Conservation (phyloP, 2,888 invertebrate genomes). For the Drosophila silvestris region DNA sequence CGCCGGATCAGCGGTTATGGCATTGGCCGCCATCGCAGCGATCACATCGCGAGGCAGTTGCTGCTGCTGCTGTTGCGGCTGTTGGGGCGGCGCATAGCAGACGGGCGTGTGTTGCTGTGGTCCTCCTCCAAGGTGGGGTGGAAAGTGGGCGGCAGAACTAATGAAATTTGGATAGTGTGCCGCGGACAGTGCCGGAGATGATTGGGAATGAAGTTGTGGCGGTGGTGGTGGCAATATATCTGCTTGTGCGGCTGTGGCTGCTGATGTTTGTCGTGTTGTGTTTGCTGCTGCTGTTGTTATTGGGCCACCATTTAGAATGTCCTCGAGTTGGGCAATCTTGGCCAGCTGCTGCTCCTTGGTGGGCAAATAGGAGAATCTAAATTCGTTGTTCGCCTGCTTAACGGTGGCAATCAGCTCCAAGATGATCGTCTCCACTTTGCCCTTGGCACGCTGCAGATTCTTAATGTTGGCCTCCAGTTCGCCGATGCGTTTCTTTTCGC, state of each 20-base stretch:
- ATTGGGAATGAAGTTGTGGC: constrained; percentile 6
- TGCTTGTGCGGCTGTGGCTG: constrained; percentile 22
- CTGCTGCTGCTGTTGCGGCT: constrained; percentile 59
- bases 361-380: constrained; percentile 84
- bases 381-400: constrained; percentile 83
- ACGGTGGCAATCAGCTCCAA: constrained; percentile 84
- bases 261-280: constrained; percentile 16
- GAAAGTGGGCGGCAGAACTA: constrained; percentile 58
- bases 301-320: constrained; percentile 40
- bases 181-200: not conserved
- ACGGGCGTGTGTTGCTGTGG: constrained; percentile 71
- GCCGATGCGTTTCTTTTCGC: constrained; percentile 84
- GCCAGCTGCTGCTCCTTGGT: constrained; percentile 84
- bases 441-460: constrained; percentile 84
- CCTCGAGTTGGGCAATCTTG: constrained; percentile 75
- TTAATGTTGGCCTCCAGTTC: constrained; percentile 84
- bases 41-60: constrained; percentile 78
- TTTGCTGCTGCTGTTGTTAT: constrained; percentile 11
- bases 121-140: constrained; percentile 40
- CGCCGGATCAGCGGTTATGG: constrained; percentile 82
- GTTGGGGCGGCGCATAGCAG: constrained; percentile 83
- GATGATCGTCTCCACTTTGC: constrained; percentile 83
- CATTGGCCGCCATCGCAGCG: constrained; percentile 80
- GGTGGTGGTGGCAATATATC: not conserved
- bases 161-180: constrained; percentile 50